phyloP scores from a whole-genome alignment of 1,140 invertebrate genomes.

The Pygmarrhopalites habei region DNA sequence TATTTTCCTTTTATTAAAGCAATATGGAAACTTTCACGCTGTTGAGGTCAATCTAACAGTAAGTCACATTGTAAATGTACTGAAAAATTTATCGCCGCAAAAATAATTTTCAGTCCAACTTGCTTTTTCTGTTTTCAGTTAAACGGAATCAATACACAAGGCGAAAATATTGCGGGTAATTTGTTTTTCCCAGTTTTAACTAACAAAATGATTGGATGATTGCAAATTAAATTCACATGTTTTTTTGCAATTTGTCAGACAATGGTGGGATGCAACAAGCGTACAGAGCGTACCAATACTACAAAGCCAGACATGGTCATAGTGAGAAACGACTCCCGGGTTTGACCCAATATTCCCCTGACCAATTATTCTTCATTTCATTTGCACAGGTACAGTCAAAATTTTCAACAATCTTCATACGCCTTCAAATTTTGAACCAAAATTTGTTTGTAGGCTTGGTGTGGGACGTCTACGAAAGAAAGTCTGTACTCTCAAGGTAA shows the following conservation, averaged over 20 bases:
- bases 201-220: no score
- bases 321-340: constrained; percentile 53
- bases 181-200: no score
- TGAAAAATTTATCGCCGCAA: neutral
- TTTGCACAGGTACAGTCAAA: constrained; percentile 76
- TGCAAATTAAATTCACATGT: constrained; percentile 1
- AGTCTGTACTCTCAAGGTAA: no score
- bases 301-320: neutral
- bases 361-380: constrained; percentile 81
- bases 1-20: no score
- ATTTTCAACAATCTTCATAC: no score
- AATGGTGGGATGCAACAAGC: constrained; percentile 56
- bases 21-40: constrained; percentile 17
- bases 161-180: no score
- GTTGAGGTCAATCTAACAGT: neutral
- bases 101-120: neutral
- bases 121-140: neutral
- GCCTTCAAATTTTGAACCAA: no score
- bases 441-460: no score
- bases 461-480: no score
- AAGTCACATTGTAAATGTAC: neutral
- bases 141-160: no score
- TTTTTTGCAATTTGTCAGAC: constrained; percentile 59
- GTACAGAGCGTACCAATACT: neutral
- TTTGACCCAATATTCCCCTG: constrained; percentile 64